A percentile compares a stretch with the other conserved stretches of the same genome.
Evolutionary conservation across 2,797 vertebrate genomes (phyloP).

Genomic region (Syngnathus acus): DNA sequence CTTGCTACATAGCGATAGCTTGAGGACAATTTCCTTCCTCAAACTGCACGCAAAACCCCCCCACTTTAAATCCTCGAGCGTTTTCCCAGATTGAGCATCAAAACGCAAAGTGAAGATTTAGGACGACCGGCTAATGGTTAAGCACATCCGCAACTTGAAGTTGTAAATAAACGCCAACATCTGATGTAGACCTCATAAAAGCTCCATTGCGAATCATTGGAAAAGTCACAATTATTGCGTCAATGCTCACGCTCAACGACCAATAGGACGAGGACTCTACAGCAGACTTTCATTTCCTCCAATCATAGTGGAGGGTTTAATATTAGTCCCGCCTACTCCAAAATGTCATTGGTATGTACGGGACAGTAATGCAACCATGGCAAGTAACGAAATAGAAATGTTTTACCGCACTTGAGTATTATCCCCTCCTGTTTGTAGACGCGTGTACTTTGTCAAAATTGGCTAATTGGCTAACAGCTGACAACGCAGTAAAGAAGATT

Average conservation of each 20-base stretch:
- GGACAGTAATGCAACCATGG: neutral
- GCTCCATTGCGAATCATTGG: constrained; percentile 62
- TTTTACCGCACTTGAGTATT: no score
- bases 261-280: constrained; percentile 24
- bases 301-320: constrained; percentile 28
- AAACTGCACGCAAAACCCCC: constrained; percentile 15
- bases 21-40: constrained; percentile 52
- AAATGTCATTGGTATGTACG: neutral
- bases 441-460: no score
- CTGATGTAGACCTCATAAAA: constrained; percentile 22
- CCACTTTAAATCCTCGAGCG: neutral
- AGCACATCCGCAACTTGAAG: neutral
- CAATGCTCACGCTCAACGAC: constrained; percentile 38
- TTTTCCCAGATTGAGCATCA: no score
- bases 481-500: no score
- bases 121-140: neutral
- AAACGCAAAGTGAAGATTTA: neutral
- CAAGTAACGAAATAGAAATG: no score
- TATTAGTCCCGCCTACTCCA: constrained; percentile 2
- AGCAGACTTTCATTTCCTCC: constrained; percentile 30
- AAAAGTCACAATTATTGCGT: constrained; percentile 31
- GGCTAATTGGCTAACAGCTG: no score
- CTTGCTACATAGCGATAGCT: constrained; percentile 66
- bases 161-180: constrained; percentile 28
- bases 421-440: no score